phyloP scores from a whole-genome alignment of 37 sponge, comb jelly and placozoan genomes.

The Ianthella basta region DNA sequence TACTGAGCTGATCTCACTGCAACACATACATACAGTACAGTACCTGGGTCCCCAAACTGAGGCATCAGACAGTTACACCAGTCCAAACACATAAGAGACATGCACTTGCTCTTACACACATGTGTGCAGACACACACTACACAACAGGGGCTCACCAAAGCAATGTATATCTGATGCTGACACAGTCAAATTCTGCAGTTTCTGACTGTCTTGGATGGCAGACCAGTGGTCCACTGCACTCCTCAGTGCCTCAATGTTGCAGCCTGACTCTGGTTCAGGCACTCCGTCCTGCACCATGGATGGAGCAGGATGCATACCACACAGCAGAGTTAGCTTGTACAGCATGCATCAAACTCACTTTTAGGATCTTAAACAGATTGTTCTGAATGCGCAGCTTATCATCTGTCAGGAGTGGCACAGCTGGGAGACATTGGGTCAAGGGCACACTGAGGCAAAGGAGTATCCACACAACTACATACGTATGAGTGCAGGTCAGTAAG shows the following conservation, averaged over 20 bases:
- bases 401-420: background rate
- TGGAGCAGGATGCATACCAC: background rate
- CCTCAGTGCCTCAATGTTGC: background rate
- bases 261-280: conserved; percentile 28
- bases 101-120: too few relatives aligned
- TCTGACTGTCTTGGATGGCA: background rate
- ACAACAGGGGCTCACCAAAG: background rate
- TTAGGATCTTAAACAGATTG: conserved; percentile 4
- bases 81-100: too few relatives aligned
- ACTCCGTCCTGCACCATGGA: conserved; percentile 8
- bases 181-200: background rate
- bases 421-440: background rate
- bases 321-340: background rate
- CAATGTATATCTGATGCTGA: conserved; percentile 14
- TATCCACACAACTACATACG: too few relatives aligned
- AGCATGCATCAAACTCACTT: background rate
- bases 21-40: too few relatives aligned
- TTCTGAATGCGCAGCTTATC: conserved; percentile 12
- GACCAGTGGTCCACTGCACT: conserved; percentile 11
- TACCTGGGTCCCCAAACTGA: too few relatives aligned
- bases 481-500: too few relatives aligned
- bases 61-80: too few relatives aligned
- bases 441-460: too few relatives aligned
- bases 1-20: too few relatives aligned
- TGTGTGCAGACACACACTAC: too few relatives aligned